Evolutionary conservation across 2,113 vertebrate genomes (phyloP), one percentile per base, ranked within the genome.

Genomic region (Lepisosteus oculatus): DNA sequence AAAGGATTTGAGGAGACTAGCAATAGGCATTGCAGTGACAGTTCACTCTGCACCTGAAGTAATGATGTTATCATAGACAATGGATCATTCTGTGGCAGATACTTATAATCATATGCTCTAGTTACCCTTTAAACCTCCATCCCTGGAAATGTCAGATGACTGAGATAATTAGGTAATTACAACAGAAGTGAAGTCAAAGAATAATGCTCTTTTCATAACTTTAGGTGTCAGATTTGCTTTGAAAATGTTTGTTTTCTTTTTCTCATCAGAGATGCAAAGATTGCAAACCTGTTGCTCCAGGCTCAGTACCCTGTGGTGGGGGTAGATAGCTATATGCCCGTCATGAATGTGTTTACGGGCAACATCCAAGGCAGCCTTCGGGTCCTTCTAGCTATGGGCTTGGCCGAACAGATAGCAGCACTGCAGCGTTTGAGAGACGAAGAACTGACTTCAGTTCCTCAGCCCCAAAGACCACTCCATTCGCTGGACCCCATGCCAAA

Each of bases 301-400:
- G 93, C 96, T 0, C 94, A 93, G 78, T 98, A 94, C 76, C 97
- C 97, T 0, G 95, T 99, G 77, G 85, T 99, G 75, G 96, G 93
- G 8, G 94, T 96, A 3, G 97, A 99, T 79, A 88, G 90, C 86
- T 92, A 88, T 72, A 83, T 97, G 92, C 94, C 96, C 0, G 90
- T 99, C 65, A 67, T 93, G 0, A 93, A 99, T 6, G 89, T 99
- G 59, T 97, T 97, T 78, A 91, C 85, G 0, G 96, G 95, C 57
- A 85, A 69, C 57, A 90, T 82, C 3, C 90, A 86, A 0, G 97
- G 97, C 44, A 91, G 81, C 73, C 93, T 99, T 41, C 85, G 91
- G 67, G 95, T 98, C 12, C 51, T 94, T 71, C 78, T 99, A 80
- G 96, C 96, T 0, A 95, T 99, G 93, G 97, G 97, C 0, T 92